Base-by-base conservation (phyloP, 2,113 vertebrate species). In the Agelaius tricolor region DNA sequence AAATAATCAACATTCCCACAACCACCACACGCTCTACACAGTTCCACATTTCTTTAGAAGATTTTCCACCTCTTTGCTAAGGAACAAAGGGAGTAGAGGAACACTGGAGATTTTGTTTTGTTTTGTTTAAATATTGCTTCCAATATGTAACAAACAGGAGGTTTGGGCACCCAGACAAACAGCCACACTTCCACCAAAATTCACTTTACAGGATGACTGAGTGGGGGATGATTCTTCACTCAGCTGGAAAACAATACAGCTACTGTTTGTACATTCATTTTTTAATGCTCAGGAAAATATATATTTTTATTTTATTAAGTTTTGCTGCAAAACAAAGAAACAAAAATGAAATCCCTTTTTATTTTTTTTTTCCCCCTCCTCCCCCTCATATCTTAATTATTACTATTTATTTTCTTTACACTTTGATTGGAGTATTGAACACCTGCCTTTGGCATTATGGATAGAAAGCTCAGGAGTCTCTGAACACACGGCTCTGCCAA, bases 321-420 rank as follows among this genome's bases (percentile, higher is more conserved):
- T 97, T 90, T 96, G 86, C 90, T 97, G 94, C 94, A 96, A 96
- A 97, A 96, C 94, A 91, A 93, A 94, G 89, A 89, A 95, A 89
- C 71, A 87, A 82, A 92, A 96, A 96, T 69, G n/a, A 92, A 95
- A 90, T 87, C 88, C 84, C 71, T 92, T 90, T 74, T 66, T 30
- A 15, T 43, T 21, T 6, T 8, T 21, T 13, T 10, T 58, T 15
- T 3, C 2, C 2, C 3, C 3, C 4, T 3, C 12, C 37, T 57
- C 41, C 21, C 17, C 69, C 44, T 72, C 17, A 0, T 13, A 15
- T 92, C 73, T 94, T 44, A 83, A 57, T 95, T 90, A 94, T 87
- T 88, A 95, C 89, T 94, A 89, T 93, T 90, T 86, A 33, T 96
- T 91, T 89, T 49, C 87, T 93, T 97, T 96, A 90, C 91, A 83